A percentile compares a stretch with the other conserved stretches of the same genome.
phyloP scores from a whole-genome alignment of 2,888 invertebrate genomes.

The Cremastinae sp. region DNA sequence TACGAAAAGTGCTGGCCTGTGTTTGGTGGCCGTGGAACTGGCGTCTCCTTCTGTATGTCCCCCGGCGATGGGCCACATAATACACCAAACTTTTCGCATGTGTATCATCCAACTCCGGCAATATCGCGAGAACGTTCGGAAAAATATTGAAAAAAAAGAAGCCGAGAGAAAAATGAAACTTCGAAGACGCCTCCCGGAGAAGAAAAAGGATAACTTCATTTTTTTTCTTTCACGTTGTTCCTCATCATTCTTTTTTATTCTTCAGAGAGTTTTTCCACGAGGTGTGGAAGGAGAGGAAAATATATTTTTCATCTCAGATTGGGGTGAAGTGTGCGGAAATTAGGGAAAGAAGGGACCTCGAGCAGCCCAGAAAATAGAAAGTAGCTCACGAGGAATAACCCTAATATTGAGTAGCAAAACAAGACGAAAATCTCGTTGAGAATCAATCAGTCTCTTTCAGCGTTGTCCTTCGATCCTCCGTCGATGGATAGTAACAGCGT shows the following conservation, averaged over 20 bases:
- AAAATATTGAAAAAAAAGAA: constrained; percentile 13
- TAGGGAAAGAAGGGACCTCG: constrained; percentile 28
- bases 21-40: constrained; percentile 24
- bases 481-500: constrained; percentile 15
- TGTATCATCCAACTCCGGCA: constrained; percentile 36
- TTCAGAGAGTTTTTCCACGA: too few species aligned
- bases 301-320: background rate
- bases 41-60: constrained; percentile 21
- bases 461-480: constrained; percentile 46
- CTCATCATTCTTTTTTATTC: too few species aligned
- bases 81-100: constrained; percentile 40
- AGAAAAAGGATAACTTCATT: constrained; percentile 32
- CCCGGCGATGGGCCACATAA: constrained; percentile 34
- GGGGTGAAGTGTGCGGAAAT: constrained; percentile 18
- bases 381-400: constrained; percentile 29
- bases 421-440: constrained; percentile 62
- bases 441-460: constrained; percentile 62
- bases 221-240: background rate
- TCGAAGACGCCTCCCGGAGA: background rate
- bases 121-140: constrained; percentile 24
- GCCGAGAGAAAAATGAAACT: background rate
- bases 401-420: constrained; percentile 28
- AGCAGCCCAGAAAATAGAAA: constrained; percentile 18
- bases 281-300: too few species aligned
- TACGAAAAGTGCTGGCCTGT: constrained; percentile 47